Base-by-base conservation (phyloP, 2,888 invertebrate genomes). In the Blera fallax region DNA sequence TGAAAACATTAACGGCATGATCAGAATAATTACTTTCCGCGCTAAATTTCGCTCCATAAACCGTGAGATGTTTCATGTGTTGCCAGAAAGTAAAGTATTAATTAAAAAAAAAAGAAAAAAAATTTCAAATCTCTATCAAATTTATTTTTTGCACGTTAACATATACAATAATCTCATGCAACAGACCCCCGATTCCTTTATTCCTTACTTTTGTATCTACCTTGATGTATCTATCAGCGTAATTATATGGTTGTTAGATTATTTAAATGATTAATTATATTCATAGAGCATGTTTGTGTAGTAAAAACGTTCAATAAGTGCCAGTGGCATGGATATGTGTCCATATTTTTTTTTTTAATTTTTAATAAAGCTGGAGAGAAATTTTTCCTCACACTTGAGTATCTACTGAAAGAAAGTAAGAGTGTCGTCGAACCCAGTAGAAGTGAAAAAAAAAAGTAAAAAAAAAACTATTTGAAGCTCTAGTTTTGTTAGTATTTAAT, bases 11-110 rank as follows among this genome's bases (percentile, higher is more conserved):
- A 73, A 34, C 73, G 34, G 14, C 29, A 34, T 43, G 69, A 69
- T 69, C 79, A 74, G 79, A 73, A 45, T 40, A 52, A 74, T 79
- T 74, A 74, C 69, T 79, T 84, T 84, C 79, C 50, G 79, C 74
- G 64, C 84, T 69, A 74, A 69, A 84, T 79, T 67, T 52, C 50
- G 60, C 73, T 78, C 58, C 78, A 83, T 16, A 70, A 45, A 69
- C 52, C 77, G 24, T 72, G 60, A 72, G 60, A 60, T 72, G 58
- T 52, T 40, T 40, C 32, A 45, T 69, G 32, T 52, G 6, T 32
- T 62, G 45, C 29, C 34, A 32, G 40, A 62, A 58, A 48, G 32
- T 56, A 81, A 56, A 54, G 4, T 65, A 29, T 18, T 54, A 27
- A 54, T 54, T 54, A 54, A 32, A 24, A 11, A 56, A 21, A 3